Evolutionary conservation across 2,797 vertebrate genomes (phyloP).

Genomic region (Iguana delicatissima): DNA sequence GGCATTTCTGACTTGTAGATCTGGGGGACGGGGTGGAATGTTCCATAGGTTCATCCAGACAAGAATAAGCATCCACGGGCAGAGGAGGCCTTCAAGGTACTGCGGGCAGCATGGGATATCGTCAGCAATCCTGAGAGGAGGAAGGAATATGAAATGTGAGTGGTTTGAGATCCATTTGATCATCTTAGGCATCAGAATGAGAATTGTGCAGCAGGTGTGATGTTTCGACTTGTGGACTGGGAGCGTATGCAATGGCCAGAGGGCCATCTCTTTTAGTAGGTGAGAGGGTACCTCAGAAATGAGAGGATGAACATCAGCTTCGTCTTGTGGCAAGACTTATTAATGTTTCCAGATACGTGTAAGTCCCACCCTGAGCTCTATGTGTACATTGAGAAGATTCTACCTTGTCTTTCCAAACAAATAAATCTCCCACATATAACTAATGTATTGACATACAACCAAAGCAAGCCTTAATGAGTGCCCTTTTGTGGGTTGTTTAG

Average conservation of each 20-base stretch:
- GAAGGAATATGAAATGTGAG: slow-evolving; percentile 94
- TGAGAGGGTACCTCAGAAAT: not conserved
- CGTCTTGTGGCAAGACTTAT: not conserved
- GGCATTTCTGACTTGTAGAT: slow-evolving; percentile 16
- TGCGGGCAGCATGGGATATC: slow-evolving; percentile 94
- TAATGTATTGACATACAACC: not conserved
- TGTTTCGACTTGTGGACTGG: not conserved
- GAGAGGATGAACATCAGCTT: not conserved
- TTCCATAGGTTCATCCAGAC: slow-evolving; percentile 93
- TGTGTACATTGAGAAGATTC: not conserved
- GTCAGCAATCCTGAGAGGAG: slow-evolving; percentile 93
- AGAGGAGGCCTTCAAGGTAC: slow-evolving; percentile 95
- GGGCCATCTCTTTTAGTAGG: not conserved
- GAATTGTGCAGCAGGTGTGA: no score
- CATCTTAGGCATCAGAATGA: not conserved
- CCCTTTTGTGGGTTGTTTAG: not conserved
- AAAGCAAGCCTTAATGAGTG: not conserved
- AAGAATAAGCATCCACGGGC: slow-evolving; percentile 95
- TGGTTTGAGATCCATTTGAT: slow-evolving; percentile 15
- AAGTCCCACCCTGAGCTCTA: not conserved
- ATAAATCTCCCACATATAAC: not conserved
- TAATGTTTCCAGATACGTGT: not conserved
- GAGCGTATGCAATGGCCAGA: not conserved
- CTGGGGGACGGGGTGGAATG: slow-evolving; percentile 6
- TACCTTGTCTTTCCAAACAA: not conserved